These are phyloP conservation scores for Trachelus tabidus DNA, from an alignment of 2,888 invertebrate genomes.

Conservation along the genomic window DNA sequence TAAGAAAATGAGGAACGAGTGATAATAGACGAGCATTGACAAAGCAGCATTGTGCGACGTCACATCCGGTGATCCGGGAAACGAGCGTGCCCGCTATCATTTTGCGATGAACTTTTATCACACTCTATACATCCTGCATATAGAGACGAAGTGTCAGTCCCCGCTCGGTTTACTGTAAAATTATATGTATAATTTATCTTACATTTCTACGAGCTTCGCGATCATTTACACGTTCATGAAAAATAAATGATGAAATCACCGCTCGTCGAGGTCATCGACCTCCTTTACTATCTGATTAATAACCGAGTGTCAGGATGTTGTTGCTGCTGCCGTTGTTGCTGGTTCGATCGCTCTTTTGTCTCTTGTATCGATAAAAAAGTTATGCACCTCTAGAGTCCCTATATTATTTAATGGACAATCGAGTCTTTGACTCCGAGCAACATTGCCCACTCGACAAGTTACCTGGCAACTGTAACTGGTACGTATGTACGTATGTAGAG, in stretches of 20 bases:
- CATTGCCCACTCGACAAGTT: not conserved
- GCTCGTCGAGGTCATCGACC: not conserved
- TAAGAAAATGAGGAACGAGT: not conserved
- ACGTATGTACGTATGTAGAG: not conserved
- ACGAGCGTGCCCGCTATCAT: constrained; percentile 23
- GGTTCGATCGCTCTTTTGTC: constrained; percentile 4
- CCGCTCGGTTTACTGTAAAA: not conserved
- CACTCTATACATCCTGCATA: not conserved
- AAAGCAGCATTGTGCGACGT: not conserved
- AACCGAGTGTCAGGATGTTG: constrained; percentile 25
- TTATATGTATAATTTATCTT: not conserved
- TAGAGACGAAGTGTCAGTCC: not conserved
- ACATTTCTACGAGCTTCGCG: constrained; percentile 11
- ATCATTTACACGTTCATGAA: constrained; percentile 58
- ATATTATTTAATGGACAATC: not conserved
- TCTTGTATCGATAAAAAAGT: not conserved
- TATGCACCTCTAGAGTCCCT: not conserved
- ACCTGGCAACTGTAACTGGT: not conserved
- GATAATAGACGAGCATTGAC: not conserved
- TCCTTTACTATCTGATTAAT: constrained; percentile 24
- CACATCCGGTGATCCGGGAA: not conserved
- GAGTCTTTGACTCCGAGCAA: not conserved
- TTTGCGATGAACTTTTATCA: constrained; percentile 23
- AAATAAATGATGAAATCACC: constrained; percentile 43
- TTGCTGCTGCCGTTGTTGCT: constrained; percentile 9